phyloP scores from a whole-genome alignment of 2,888 invertebrate species.

The Coelinius sp. region DNA sequence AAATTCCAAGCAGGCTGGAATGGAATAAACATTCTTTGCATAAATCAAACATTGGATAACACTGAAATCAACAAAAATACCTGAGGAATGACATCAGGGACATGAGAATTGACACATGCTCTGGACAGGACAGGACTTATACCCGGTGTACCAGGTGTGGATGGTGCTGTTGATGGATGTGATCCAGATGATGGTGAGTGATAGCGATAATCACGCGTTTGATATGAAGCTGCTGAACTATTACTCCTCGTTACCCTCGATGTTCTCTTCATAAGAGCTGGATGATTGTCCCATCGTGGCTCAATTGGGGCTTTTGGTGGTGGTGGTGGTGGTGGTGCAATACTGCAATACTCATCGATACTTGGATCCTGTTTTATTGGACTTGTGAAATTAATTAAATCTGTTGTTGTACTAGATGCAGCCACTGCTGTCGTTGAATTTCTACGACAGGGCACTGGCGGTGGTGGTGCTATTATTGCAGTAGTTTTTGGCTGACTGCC shows the following conservation, averaged over 20 bases:
- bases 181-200: conserved; percentile 63
- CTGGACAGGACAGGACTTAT: conserved; percentile 67
- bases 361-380: conserved; percentile 65
- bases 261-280: conserved; percentile 61
- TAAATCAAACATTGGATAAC: conserved; percentile 27
- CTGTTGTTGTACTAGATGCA: conserved; percentile 57
- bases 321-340: conserved; percentile 60
- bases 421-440: conserved; percentile 63
- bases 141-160: conserved; percentile 66
- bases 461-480: conserved; percentile 72
- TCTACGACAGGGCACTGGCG: conserved; percentile 66
- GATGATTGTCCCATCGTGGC: conserved; percentile 68
- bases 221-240: conserved; percentile 66
- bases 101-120: conserved; percentile 63
- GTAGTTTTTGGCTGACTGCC: conserved; percentile 70
- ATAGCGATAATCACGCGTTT: conserved; percentile 64
- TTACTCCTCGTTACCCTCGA: conserved; percentile 65
- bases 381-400: conserved; percentile 68
- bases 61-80: conserved; percentile 35
- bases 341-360: conserved; percentile 61
- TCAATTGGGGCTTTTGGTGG: conserved; percentile 62
- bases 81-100: conserved; percentile 64
- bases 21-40: conserved; percentile 47
- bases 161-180: conserved; percentile 63
- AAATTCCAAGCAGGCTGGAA: conserved; percentile 68